Evolutionary conservation across 2,113 vertebrate genomes (phyloP), one percentile per base, ranked within the genome.

Genomic region (Chaetops frenatus): DNA sequence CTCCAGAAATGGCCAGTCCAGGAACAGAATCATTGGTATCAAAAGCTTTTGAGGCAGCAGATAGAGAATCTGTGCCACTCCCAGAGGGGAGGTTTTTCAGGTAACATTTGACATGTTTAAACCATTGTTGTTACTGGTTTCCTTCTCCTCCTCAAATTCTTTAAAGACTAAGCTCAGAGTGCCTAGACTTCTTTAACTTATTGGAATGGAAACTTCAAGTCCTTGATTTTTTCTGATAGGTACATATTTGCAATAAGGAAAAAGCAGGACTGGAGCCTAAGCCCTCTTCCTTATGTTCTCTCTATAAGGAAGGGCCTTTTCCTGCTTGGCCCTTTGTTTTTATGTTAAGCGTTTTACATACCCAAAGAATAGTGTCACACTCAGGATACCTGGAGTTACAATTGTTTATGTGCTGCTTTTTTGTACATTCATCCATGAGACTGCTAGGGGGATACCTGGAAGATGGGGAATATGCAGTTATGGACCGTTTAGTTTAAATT

Each of bases 291-390:
- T 51, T 80, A 4, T 14, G 9, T 24, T 69, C 11, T 61, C 22
- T 6, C 1, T n/a, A 2, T 56, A 47, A 84, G 35, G 38, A 86
- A 36, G 16, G 47, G 28, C 50, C 50, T 36, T 71, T 36, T 74
- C 31, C 48, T 72, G 8, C 53, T 67, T 16, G 74, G 19, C 17
- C 22, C 18, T 16, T 31, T n/a, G 24, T 61, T 67, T 9, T 38
- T 29, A 12, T 15, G 10, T 28, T 62, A 33, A 25, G 29, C 22
- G 3, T 72, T 94, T 91, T 66, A 4, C 36, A 21, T 20, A 23
- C 9, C 4, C 1, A 0, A 61, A 61, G 29, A 21, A 47, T 1
- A 1, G 25, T 25, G 27, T 60, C 76, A 19, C 28, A 13, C 21
- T 58, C 17, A n/a, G 33, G 6, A 23, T 69, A 33, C 28, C 10